These are phyloP conservation scores for Canis aureus DNA, from an alignment of 2,113 vertebrate genomes.

Conservation along the genomic window DNA sequence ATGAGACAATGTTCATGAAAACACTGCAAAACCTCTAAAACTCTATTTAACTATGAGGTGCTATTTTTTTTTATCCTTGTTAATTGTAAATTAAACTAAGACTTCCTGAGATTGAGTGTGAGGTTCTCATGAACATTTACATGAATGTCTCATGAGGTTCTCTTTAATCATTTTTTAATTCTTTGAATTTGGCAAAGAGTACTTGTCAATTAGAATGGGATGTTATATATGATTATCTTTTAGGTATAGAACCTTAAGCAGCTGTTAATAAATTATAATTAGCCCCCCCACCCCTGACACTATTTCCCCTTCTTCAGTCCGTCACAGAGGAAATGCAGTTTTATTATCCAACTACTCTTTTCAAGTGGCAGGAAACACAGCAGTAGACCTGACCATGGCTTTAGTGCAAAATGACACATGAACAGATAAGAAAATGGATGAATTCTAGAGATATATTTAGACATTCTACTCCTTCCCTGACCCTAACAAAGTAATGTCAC, in stretches of 20 bases:
- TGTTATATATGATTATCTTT: neutral
- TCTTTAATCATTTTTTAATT: constrained; percentile 26
- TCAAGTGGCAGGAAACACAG: neutral
- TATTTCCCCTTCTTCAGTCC: neutral
- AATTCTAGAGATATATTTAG: constrained; percentile 53
- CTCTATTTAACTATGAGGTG: neutral
- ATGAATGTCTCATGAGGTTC: too few species aligned
- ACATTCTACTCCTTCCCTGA: neutral
- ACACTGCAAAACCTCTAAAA: neutral
- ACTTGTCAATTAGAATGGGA: neutral
- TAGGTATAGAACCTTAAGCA: neutral
- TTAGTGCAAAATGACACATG: neutral
- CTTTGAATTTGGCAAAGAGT: constrained; percentile 43
- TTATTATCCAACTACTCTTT: neutral
- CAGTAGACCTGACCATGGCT: neutral
- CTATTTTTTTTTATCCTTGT: constrained; percentile 48
- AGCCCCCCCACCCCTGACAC: fast-evolving
- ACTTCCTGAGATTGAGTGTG: neutral
- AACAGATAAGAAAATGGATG: constrained; percentile 29
- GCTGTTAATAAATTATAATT: constrained; percentile 13
- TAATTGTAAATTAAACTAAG: constrained; percentile 46
- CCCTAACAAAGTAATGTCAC: constrained; percentile 46
- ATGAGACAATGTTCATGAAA: neutral
- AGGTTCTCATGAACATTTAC: constrained; percentile 1
- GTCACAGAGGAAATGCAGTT: neutral